A percentile compares a stretch with the other conserved stretches of the same genome.
Conservation (phyloP, 2,797 vertebrate genomes). For the Ataeniobius toweri region DNA sequence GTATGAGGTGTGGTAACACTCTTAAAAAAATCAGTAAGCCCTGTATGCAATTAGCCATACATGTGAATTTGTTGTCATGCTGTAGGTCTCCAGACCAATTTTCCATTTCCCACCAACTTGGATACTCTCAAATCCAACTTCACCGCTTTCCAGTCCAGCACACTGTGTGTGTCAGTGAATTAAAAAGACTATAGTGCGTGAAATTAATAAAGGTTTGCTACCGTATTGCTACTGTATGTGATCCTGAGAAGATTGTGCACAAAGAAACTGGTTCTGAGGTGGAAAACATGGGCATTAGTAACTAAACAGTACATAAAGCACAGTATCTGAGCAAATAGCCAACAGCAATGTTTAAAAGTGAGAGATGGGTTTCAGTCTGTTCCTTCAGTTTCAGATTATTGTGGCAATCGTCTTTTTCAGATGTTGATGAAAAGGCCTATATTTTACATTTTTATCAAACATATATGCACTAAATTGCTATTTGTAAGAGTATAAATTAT, state of each 20-base stretch:
- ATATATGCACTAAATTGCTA: background rate
- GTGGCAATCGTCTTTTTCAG: background rate
- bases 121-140: too few relatives aligned
- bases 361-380: background rate
- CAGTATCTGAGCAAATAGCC: background rate
- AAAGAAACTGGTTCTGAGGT: background rate
- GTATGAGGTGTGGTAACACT: background rate
- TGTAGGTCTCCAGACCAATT: background rate
- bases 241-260: background rate
- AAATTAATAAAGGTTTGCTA: too few relatives aligned
- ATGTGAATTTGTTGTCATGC: background rate
- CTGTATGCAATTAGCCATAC: background rate
- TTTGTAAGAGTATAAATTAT: background rate
- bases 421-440: background rate
- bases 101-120: background rate
- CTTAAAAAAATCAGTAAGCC: background rate
- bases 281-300: background rate
- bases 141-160: too few relatives aligned
- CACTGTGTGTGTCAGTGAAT: too few relatives aligned
- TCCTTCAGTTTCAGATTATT: background rate
- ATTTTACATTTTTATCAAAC: background rate
- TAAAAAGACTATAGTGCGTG: too few relatives aligned
- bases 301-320: background rate
- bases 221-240: background rate
- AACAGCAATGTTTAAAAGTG: background rate